Evolutionary conservation across 2,113 vertebrate genomes (phyloP), one percentile per base, ranked within the genome.

Genomic region (Coryphaenoides rupestris): DNA sequence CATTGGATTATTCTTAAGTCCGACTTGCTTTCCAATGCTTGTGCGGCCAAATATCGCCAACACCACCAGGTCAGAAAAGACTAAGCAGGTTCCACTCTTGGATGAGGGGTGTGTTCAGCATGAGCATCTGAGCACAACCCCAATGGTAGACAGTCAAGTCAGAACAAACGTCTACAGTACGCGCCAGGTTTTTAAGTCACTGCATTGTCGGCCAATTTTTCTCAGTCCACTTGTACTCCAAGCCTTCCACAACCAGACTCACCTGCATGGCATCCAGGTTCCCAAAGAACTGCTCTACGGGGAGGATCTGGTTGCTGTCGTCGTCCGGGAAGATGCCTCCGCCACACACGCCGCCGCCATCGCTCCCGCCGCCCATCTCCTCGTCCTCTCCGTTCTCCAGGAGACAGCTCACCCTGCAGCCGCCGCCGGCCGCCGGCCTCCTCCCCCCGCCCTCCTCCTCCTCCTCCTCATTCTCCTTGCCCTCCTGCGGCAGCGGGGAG

Each of bases 251-350:
- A 40, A 40, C 33, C 33, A 9, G 33, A 12, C 73, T 87, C 74
- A 98, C 94, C 92, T 94, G 90, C 58, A 93, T 86, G 5, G 89
- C 72, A 1, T 94, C 93, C 0, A 96, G 19, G 4, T 98, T 98
- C 12, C 95, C 95, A 12, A 98, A 99, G 88, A 99, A 96, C 0
- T 93, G 90, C 69, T 93, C 92, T 73, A 98, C 90, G 0, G 97
- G 95, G 88, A 98, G 90, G 0, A 96, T 93, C 77, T 98, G 95
- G 67, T 96, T 98, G 67, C 97, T 98, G 91, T 98, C 95, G 0
- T 98, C 96, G 0, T 98, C 94, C 0, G 93, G 75, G 50, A 96
- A 89, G 14, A 88, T 5, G 0, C 69, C 70, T 21, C 71, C 77
- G 28, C 56, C 80, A 2, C 84, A 79, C 72, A 78, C 70, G 19